Conservation (phyloP, 2,888 invertebrate genomes). For the Tetheella fluctuosa region DNA sequence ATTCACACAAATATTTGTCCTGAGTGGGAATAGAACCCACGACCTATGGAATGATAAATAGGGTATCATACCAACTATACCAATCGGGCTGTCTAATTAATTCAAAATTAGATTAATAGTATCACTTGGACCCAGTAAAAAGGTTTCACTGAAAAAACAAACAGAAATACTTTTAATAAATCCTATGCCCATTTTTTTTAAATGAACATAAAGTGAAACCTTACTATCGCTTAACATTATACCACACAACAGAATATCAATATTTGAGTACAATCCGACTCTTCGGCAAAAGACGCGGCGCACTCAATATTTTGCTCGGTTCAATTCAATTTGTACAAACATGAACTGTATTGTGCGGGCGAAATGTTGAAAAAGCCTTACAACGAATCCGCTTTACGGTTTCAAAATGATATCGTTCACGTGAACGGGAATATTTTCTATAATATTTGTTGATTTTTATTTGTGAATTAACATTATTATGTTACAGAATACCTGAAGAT, state of each 20-base stretch:
- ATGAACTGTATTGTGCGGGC: conserved; percentile 32
- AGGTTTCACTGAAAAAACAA: too few species aligned
- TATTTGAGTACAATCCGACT: conserved; percentile 46
- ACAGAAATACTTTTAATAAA: too few species aligned
- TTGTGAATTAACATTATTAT: not conserved
- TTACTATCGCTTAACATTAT: conserved; percentile 19
- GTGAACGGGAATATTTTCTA: not conserved
- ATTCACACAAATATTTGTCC: too few species aligned
- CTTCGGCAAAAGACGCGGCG: conserved; percentile 36
- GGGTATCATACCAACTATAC: too few species aligned
- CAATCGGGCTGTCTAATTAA: too few species aligned
- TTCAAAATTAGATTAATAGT: too few species aligned
- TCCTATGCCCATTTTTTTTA: too few species aligned
- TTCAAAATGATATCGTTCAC: conserved; percentile 3
- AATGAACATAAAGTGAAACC: too few species aligned
- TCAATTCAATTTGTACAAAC: conserved; percentile 54
- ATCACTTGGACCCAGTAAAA: too few species aligned
- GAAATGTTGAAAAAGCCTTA: conserved; percentile 16
- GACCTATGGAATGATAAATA: too few species aligned
- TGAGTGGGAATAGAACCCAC: too few species aligned
- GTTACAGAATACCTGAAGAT: not conserved
- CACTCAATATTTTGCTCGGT: conserved; percentile 50
- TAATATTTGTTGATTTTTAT: not conserved
- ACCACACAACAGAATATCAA: conserved; percentile 33
- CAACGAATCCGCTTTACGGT: conserved; percentile 7